Base-by-base conservation (phyloP, 2,797 vertebrate genomes). In the Tadarida brasiliensis region DNA sequence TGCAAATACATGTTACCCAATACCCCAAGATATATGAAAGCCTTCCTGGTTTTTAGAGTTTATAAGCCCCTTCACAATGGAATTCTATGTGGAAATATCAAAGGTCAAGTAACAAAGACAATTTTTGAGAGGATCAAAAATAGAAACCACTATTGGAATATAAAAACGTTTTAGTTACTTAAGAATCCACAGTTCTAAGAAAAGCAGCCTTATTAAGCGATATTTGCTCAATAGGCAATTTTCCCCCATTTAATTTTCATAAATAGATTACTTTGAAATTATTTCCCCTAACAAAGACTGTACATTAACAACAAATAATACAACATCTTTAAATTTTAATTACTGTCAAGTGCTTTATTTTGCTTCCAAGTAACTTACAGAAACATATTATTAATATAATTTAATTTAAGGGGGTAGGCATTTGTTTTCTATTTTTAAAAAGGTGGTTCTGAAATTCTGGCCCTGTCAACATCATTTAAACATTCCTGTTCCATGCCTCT, bases 391-490 rank as follows among this genome's bases (percentile, higher is more conserved):
- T 98, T 98, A 98, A 98, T 97, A 92, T 97, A 98, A 98, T 98
- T 97, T 98, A 98, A 98, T 97, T 98, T 98, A 98, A 90, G 90
- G 63, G 94, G 91, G 88, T 82, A 91, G 91, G 96, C 98, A 98
- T 98, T 98, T 98, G 98, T 98, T 98, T 98, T 98, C 94, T 96
- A 97, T 98, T 99, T 97, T 97, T 97, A 95, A 98, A 98, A 98
- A 98, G 96, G 97, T 98, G 95, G 96, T 98, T 98, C 97, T 98
- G 96, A 98, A 98, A 98, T 96, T 93, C 95, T 93, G 95, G 97
- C 95, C 94, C 98, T 98, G 98, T 98, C 98, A 98, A 95, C 98
- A 98, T 98, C n/a, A 7, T 97, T 98, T 98, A 98, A 98, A 98
- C 98, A 97, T 98, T 98, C 98, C 95, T 88, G 54, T 98, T 98